Percentiles rank a stretch among this genome's conserved stretches.
Conservation (phyloP, 2,797 vertebrate genomes). For the Echeneis naucrates region DNA sequence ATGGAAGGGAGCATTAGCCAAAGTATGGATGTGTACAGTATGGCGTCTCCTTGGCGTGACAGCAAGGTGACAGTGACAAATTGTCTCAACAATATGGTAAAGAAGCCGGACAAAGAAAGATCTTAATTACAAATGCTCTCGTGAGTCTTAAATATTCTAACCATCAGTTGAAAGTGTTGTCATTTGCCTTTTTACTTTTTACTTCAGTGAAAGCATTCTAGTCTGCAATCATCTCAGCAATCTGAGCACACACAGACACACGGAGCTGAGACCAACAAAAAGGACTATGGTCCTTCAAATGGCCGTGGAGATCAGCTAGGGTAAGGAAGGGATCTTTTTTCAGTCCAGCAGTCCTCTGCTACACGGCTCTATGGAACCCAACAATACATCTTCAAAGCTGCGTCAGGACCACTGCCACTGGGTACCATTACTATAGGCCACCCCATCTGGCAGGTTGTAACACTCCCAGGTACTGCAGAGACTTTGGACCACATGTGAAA, state of each 20-base stretch:
- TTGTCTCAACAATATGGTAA: slow-evolving; percentile 56
- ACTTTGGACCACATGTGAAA: background rate
- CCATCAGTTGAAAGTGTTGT: slow-evolving; percentile 15
- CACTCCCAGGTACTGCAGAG: background rate
- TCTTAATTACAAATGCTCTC: slow-evolving; percentile 27
- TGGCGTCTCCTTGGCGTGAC: slow-evolving; percentile 26
- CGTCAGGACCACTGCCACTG: too few species aligned
- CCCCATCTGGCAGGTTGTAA: background rate
- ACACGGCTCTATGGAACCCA: too few species aligned
- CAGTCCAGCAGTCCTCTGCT: too few species aligned
- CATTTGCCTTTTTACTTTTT: slow-evolving; percentile 22
- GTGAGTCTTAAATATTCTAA: background rate
- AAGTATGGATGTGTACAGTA: slow-evolving; percentile 13
- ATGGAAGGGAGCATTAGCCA: slow-evolving; percentile 4
- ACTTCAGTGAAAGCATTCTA: slow-evolving; percentile 13
- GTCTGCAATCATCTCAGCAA: slow-evolving; percentile 7
- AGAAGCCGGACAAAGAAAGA: slow-evolving; percentile 24
- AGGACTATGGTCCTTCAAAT: too few species aligned
- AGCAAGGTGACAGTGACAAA: slow-evolving; percentile 69
- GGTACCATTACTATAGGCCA: too few species aligned
- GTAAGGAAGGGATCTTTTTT: too few species aligned
- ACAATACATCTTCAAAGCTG: background rate
- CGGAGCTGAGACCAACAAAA: too few species aligned
- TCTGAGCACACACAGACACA: background rate
- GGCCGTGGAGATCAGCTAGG: too few species aligned